Evolutionary conservation across 2,797 vertebrate genomes (phyloP).

Genomic region (Microctenopoma steveboyesi): DNA sequence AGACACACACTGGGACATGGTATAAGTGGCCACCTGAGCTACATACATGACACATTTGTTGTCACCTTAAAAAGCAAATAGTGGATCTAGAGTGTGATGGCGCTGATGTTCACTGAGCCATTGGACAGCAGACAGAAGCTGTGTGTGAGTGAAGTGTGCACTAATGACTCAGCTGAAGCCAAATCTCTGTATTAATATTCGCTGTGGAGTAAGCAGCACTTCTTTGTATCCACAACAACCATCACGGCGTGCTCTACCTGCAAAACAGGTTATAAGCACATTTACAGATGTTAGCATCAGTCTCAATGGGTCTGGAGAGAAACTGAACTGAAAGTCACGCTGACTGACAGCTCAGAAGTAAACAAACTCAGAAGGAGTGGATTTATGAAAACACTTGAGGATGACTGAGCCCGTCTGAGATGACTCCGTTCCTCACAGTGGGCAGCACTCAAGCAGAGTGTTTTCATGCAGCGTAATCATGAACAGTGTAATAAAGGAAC

Average conservation of each 20-base stretch:
- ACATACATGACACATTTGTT: background rate
- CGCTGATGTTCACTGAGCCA: constrained; percentile 11
- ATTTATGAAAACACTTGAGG: constrained; percentile 27
- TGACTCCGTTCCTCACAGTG: constrained; percentile 6
- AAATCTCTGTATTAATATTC: constrained; percentile 39
- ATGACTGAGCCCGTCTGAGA: background rate
- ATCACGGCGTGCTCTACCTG: constrained; percentile 7
- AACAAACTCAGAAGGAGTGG: constrained; percentile 1
- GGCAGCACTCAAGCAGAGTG: background rate
- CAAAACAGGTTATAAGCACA: constrained; percentile 29
- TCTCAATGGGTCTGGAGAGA: constrained; percentile 17
- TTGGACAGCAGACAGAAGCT: constrained; percentile 1
- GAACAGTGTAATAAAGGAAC: background rate
- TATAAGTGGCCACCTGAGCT: constrained; percentile 27
- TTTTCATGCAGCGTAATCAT: background rate
- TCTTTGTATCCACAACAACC: constrained; percentile 49
- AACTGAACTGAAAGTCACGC: background rate
- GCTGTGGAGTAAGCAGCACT: constrained; percentile 1
- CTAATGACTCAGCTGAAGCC: constrained; percentile 19
- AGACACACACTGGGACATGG: constrained; percentile 57
- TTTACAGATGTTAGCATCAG: constrained; percentile 26
- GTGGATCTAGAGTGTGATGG: background rate
- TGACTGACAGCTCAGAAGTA: constrained; percentile 14
- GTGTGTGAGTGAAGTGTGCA: background rate
- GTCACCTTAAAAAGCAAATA: constrained; percentile 11